A percentile compares a stretch with the other conserved stretches of the same genome.
phyloP scores from a whole-genome alignment of 2,797 vertebrate genomes.

The Sebastes oblongus region DNA sequence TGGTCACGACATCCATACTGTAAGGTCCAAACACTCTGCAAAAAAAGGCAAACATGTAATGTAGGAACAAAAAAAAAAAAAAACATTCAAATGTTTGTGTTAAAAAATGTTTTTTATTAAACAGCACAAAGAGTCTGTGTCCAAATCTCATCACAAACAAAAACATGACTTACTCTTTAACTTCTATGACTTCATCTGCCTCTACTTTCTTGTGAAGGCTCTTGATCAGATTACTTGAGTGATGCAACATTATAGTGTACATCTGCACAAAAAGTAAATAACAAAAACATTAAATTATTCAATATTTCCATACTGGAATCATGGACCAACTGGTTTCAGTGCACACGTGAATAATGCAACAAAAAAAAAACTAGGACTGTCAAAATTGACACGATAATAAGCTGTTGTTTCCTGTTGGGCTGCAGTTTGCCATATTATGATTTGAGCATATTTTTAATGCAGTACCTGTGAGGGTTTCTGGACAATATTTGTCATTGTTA shows the following conservation, averaged over 20 bases:
- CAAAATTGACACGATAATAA: too few species aligned
- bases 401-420: too few species aligned
- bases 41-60: not conserved
- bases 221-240: slow-evolving; percentile 69
- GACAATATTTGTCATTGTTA: too few species aligned
- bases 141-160: not conserved
- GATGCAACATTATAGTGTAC: slow-evolving; percentile 76
- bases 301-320: not conserved
- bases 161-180: slow-evolving; percentile 77
- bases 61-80: not conserved
- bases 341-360: not conserved
- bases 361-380: not conserved
- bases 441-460: too few species aligned
- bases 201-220: slow-evolving; percentile 67
- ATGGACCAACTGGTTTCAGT: not conserved
- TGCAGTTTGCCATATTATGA: too few species aligned
- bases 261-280: slow-evolving; percentile 66
- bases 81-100: not conserved
- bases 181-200: slow-evolving; percentile 50
- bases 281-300: not conserved
- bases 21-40: slow-evolving; percentile 82
- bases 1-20: slow-evolving; percentile 85
- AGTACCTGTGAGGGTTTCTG: too few species aligned
- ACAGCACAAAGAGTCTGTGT: too few species aligned
- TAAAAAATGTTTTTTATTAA: not conserved